Conservation (phyloP, 2,888 invertebrate species). For the Agonopterix alstromeriana region DNA sequence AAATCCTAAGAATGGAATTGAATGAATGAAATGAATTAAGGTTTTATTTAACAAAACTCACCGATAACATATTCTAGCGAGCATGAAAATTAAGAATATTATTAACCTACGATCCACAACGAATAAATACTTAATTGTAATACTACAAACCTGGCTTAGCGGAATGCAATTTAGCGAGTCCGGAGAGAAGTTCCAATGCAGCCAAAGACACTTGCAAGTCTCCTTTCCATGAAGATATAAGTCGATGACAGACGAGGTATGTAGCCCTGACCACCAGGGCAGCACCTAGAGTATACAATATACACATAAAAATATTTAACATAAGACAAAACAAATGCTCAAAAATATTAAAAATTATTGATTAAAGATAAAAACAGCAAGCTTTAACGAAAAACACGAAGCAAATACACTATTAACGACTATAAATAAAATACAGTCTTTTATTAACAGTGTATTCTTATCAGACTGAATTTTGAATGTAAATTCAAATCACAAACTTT, state of each 20-base stretch:
- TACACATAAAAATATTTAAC: not conserved
- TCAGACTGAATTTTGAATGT: too few species aligned
- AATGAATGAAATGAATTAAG: too few species aligned
- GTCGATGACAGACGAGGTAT: constrained; percentile 94
- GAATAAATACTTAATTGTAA: too few species aligned
- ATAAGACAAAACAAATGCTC: constrained; percentile 5
- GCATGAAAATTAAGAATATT: constrained; percentile 38
- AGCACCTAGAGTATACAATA: constrained; percentile 36
- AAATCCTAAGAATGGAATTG: too few species aligned
- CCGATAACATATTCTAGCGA: constrained; percentile 58
- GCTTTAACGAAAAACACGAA: constrained; percentile 15
- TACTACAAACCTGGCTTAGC: constrained; percentile 86
- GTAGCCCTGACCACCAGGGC: constrained; percentile 95
- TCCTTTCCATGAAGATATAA: constrained; percentile 97
- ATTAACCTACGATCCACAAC: not conserved
- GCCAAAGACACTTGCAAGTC: constrained; percentile 96
- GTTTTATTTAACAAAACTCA: constrained; percentile 27
- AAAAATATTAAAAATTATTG: not conserved
- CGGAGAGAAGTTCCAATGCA: constrained; percentile 93
- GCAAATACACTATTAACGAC: constrained; percentile 4
- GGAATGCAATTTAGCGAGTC: constrained; percentile 92
- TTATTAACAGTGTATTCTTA: too few species aligned
- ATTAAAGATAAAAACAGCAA: constrained; percentile 20
- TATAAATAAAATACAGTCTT: not conserved
- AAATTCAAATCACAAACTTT: too few species aligned